These are phyloP conservation scores for Myotis findleyi DNA, from an alignment of 2,797 vertebrate species.

Conservation along the genomic window DNA sequence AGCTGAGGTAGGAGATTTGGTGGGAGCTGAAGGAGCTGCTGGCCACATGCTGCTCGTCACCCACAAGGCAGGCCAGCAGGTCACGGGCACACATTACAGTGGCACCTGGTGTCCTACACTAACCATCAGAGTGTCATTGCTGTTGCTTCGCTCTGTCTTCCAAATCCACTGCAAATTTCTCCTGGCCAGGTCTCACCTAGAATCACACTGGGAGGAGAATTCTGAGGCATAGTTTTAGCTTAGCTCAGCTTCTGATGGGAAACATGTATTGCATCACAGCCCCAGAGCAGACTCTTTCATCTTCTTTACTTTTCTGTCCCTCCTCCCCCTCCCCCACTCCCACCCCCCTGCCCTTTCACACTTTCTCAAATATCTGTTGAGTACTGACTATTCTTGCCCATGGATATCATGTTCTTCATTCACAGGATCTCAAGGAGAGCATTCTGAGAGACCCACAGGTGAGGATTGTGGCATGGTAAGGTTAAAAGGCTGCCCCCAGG, in stretches of 20 bases:
- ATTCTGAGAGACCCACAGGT: neutral
- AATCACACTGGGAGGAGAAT: neutral
- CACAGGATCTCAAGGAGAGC: neutral
- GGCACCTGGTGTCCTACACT: neutral
- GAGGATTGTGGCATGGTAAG: neutral
- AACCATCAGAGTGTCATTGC: neutral
- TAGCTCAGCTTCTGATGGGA: neutral
- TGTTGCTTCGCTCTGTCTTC: neutral
- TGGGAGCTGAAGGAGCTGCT: neutral
- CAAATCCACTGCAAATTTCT: neutral
- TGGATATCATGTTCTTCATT: neutral
- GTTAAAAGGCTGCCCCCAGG: neutral
- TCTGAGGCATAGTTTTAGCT: neutral
- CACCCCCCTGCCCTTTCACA: neutral
- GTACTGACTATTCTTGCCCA: neutral
- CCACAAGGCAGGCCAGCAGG: neutral
- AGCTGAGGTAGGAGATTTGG: neutral
- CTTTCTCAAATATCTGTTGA: neutral
- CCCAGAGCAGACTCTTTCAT: neutral
- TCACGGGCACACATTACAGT: accelerated
- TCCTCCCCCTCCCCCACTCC: neutral
- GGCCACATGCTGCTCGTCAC: neutral
- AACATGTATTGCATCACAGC: neutral
- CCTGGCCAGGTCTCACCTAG: neutral
- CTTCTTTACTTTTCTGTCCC: neutral